Percentiles rank a stretch among this genome's conserved stretches.
These are phyloP conservation scores for Lasioglossum figueresi DNA, from an alignment of 2,888 invertebrate species.

Conservation along the genomic window DNA sequence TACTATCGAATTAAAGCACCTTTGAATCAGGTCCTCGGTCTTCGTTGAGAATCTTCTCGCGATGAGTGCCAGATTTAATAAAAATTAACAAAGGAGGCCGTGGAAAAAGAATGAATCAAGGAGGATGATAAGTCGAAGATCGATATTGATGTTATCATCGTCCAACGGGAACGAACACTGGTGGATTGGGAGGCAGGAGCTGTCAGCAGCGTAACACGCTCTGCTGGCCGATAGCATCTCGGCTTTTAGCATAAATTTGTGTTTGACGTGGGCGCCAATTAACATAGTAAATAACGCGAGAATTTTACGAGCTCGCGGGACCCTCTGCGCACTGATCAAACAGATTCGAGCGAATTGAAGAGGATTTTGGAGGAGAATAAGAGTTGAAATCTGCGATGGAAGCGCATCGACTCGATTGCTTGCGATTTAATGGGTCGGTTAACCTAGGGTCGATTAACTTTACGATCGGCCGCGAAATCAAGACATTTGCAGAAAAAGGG, in stretches of 20 bases:
- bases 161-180: constrained; percentile 32
- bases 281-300: constrained; percentile 79
- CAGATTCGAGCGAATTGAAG: not conserved
- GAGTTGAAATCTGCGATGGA: constrained; percentile 11
- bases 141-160: constrained; percentile 71
- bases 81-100: constrained; percentile 21
- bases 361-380: constrained; percentile 54
- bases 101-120: constrained; percentile 32
- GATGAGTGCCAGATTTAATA: not conserved
- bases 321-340: constrained; percentile 9
- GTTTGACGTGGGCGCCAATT: constrained; percentile 80
- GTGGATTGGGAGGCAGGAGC: constrained; percentile 67
- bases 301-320: constrained; percentile 53
- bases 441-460: constrained; percentile 61
- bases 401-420: constrained; percentile 57
- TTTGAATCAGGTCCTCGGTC: not conserved
- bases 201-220: constrained; percentile 74
- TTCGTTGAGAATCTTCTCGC: not conserved
- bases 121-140: constrained; percentile 71
- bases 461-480: constrained; percentile 62
- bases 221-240: constrained; percentile 76
- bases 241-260: constrained; percentile 81
- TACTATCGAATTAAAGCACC: not conserved
- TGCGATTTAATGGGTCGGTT: constrained; percentile 63
- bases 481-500: constrained; percentile 50